These are phyloP conservation scores for Drosophila nr. perissopoda DNA, from an alignment of 2,888 invertebrate genomes.

Conservation along the genomic window DNA sequence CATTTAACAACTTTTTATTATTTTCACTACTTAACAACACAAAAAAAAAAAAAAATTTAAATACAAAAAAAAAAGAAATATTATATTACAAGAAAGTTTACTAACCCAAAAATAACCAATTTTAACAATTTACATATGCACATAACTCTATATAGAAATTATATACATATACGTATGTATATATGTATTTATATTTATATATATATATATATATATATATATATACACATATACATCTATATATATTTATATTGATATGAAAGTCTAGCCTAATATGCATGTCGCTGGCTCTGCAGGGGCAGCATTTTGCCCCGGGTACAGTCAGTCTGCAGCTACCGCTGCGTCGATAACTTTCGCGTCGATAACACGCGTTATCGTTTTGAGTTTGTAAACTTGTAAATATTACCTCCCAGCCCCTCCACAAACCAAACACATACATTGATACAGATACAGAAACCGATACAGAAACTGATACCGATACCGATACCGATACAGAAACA, in stretches of 20 bases:
- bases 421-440: slow-evolving; percentile 37
- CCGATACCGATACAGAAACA: not conserved
- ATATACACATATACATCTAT: slow-evolving; percentile 1
- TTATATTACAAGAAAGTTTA: slow-evolving; percentile 69
- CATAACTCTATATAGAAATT: slow-evolving; percentile 68
- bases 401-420: slow-evolving; percentile 45
- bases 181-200: slow-evolving; percentile 32
- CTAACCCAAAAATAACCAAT: slow-evolving; percentile 81
- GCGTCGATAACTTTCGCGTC: slow-evolving; percentile 45
- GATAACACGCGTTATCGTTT: slow-evolving; percentile 59
- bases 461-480: not conserved
- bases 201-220: not conserved
- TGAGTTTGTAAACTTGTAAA: slow-evolving; percentile 80
- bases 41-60: slow-evolving; percentile 40
- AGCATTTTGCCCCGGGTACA: slow-evolving; percentile 30
- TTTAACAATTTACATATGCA: slow-evolving; percentile 79
- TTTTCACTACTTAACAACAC: slow-evolving; percentile 67
- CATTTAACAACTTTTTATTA: slow-evolving; percentile 78
- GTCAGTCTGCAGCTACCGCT: slow-evolving; percentile 44
- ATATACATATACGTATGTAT: slow-evolving; percentile 56
- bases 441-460: slow-evolving; percentile 19
- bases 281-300: slow-evolving; percentile 32
- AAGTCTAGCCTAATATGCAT: slow-evolving; percentile 59
- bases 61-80: slow-evolving; percentile 37
- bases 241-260: slow-evolving; percentile 56